Conservation (phyloP, 2,888 invertebrate species). For the Lasioglossum pauxillum region DNA sequence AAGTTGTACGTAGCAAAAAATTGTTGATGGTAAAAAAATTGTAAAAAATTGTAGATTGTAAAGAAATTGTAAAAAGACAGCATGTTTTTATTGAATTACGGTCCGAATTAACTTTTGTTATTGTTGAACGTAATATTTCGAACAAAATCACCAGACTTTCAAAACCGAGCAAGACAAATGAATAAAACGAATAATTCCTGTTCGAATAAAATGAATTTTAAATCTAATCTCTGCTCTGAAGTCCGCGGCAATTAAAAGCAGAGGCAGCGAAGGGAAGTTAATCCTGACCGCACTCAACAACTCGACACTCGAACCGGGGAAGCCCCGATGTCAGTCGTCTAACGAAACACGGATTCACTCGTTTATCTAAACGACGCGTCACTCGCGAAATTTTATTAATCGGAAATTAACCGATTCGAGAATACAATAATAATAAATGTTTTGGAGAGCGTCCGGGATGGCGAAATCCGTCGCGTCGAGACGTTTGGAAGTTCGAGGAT, state of each 20-base stretch:
- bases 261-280: not conserved
- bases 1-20: too few species aligned
- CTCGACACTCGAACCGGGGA: not conserved
- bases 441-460: not conserved
- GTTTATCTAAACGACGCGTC: not conserved
- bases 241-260: not conserved
- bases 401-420: not conserved
- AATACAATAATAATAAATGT: not conserved
- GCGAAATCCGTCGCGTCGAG: not conserved
- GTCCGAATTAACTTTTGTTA: not conserved
- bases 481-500: constrained; percentile 1
- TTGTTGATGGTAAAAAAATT: too few species aligned
- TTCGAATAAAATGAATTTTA: too few species aligned
- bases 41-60: too few species aligned
- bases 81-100: not conserved
- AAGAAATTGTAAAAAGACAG: too few species aligned
- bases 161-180: not conserved
- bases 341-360: constrained; percentile 8
- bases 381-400: constrained; percentile 1
- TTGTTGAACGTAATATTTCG: not conserved
- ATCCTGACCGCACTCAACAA: not conserved
- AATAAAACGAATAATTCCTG: not conserved
- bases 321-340: not conserved
- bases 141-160: not conserved
- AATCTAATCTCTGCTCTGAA: too few species aligned